Evolutionary conservation across 1,140 invertebrate genomes (phyloP), one percentile per base, ranked within the genome.

Genomic region (Diploscapter pachys): DNA sequence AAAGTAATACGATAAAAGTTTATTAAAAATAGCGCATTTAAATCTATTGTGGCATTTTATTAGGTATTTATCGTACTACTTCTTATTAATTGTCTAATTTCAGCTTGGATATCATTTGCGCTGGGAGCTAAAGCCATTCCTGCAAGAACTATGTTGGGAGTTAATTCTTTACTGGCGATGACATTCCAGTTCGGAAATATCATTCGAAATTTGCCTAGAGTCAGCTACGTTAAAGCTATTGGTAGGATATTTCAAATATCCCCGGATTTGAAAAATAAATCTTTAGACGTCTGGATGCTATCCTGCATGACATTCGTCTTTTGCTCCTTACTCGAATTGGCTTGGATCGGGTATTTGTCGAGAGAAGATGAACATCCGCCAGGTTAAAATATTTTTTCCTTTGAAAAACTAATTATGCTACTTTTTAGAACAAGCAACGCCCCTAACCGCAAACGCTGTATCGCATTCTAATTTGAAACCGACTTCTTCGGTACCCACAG

Each of bases 221-320:
- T 85, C 50, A 80, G 78, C 5, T 85, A 85, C 75, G 83, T 85
- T n/a, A 84, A 84, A 64, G 82, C 77, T 11, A 70, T 57, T 56
- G 4, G 8, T 4, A 4, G 31, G 13, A 13, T 31, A 9, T 48
- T 49, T 11, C 56, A 3, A 31, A 6, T 53, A n/a, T 57, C 56
- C 56, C 8, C 4, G 63, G 73, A 57, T 11, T 11, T 11, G 9
- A 59, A 59, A 59, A 11, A 59, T 0, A 59, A 59, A 59, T 59
- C 79, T 49, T 78, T 83, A 56, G 82, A 84, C 71, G 85, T 84
- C n/a, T 84, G 83, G 83, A 81, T 85, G 77, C 73, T 85, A 49
- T 83, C 81, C n/a, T 85, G 84, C 69, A 85, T 86, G 84, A 85
- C 84, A 55, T 85, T 86, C 66, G 83, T 85, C 9, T 85, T 85